phyloP scores from a whole-genome alignment of 2,113 vertebrate genomes.

The Mesembrinibis cayennensis region DNA sequence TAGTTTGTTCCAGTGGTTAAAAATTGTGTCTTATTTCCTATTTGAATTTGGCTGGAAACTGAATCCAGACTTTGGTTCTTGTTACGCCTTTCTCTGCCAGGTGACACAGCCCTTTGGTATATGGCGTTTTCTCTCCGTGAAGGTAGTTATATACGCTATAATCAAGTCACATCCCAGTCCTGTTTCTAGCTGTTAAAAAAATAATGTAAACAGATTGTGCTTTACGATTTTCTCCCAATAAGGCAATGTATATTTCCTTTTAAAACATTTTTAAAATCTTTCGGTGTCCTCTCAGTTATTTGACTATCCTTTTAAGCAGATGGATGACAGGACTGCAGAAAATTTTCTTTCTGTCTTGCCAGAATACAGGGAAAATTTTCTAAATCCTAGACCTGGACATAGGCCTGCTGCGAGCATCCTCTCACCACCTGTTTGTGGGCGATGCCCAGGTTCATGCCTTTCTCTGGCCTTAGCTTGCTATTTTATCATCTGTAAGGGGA shows the following conservation, averaged over 20 bases:
- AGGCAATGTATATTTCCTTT: background rate
- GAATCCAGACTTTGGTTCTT: background rate
- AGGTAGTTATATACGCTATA: background rate
- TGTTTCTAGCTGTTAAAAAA: background rate
- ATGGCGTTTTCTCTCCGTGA: background rate
- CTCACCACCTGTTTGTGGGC: rapidly evolving
- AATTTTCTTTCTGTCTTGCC: background rate
- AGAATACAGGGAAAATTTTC: background rate
- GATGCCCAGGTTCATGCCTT: rapidly evolving
- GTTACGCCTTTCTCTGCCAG: background rate
- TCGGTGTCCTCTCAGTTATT: background rate
- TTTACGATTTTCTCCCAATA: background rate
- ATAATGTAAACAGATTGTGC: background rate
- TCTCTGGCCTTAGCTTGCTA: background rate
- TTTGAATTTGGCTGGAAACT: constrained; percentile 3
- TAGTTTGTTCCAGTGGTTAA: constrained; percentile 32
- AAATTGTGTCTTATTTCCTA: constrained; percentile 36
- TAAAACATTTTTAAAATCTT: background rate
- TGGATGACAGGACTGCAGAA: background rate
- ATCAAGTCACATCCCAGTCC: background rate
- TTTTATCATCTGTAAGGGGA: background rate
- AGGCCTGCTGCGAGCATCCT: background rate
- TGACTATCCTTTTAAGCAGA: background rate
- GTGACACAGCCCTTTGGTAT: background rate
- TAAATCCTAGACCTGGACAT: background rate